Evolutionary conservation across 2,797 vertebrate genomes (phyloP).

Genomic region (Falco naumanni): DNA sequence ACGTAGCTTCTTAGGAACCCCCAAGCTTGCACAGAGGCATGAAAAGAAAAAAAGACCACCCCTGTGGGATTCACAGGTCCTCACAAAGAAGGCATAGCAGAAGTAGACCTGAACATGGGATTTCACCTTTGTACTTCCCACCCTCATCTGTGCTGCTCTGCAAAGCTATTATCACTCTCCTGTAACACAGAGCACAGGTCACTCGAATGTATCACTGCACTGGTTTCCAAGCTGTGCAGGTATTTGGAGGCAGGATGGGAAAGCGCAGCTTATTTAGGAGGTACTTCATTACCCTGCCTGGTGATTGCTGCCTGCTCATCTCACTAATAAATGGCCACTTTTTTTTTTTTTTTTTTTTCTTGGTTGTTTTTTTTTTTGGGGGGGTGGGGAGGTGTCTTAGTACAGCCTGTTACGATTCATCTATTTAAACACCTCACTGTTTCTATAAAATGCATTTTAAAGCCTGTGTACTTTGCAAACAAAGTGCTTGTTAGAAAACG

Average conservation of each 20-base stretch:
- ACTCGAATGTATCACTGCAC: background rate
- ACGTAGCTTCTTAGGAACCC: background rate
- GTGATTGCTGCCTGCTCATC: background rate
- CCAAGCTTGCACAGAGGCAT: background rate
- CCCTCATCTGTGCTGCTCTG: background rate
- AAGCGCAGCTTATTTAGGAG: background rate
- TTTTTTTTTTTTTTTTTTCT: too few species aligned
- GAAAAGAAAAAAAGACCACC: background rate
- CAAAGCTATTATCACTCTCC: background rate
- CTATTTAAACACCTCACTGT: background rate
- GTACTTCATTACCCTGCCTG: background rate
- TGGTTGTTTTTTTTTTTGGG: too few species aligned
- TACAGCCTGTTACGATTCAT: background rate
- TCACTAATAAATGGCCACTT: background rate
- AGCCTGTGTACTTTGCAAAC: background rate
- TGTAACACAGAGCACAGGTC: background rate
- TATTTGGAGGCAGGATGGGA: background rate
- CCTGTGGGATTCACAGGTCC: background rate
- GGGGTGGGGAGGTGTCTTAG: background rate
- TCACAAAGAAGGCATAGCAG: background rate
- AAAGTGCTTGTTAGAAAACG: background rate
- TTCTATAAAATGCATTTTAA: background rate
- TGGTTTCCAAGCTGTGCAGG: background rate
- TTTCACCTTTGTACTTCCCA: background rate
- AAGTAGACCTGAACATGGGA: accelerated